These are phyloP conservation scores for Henricia sp. DNA, from an alignment of 53 echinoderm and acorn worm species.

Conservation along the genomic window DNA sequence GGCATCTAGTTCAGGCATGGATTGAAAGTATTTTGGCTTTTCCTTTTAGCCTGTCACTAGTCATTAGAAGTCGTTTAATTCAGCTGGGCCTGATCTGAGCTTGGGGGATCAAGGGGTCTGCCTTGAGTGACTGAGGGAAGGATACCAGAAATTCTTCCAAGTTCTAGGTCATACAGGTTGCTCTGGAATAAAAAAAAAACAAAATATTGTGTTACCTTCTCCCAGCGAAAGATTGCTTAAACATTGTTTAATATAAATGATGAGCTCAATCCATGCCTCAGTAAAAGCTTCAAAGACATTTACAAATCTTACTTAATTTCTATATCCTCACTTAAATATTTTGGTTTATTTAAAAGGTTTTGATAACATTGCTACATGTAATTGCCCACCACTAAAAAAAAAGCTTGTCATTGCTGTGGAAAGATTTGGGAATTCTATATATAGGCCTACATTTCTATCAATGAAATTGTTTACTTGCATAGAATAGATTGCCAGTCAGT, in stretches of 20 bases:
- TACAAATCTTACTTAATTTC: no score
- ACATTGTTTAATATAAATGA: no score
- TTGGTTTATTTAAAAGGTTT: no score
- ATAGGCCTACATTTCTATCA: background rate
- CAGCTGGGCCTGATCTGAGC: constrained; percentile 7
- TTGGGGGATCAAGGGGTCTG: background rate
- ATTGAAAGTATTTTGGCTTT: constrained; percentile 11
- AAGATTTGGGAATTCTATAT: background rate
- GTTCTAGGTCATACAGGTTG: background rate
- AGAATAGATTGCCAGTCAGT: constrained; percentile 10
- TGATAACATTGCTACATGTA: no score
- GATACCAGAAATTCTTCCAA: background rate
- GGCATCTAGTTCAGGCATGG: constrained; percentile 1
- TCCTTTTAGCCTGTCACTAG: constrained; percentile 23
- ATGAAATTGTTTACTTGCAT: constrained; percentile 3
- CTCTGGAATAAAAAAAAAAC: background rate
- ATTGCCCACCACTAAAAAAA: no score
- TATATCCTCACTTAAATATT: no score
- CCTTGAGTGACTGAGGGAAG: constrained; percentile 6
- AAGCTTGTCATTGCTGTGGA: no score
- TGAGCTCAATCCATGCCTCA: no score
- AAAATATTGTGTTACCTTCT: no score
- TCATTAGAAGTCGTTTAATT: constrained; percentile 2
- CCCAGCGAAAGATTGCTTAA: no score
- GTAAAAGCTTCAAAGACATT: no score